Base-by-base conservation (phyloP, 2,797 vertebrate genomes). In the Gallinago nigripennis region DNA sequence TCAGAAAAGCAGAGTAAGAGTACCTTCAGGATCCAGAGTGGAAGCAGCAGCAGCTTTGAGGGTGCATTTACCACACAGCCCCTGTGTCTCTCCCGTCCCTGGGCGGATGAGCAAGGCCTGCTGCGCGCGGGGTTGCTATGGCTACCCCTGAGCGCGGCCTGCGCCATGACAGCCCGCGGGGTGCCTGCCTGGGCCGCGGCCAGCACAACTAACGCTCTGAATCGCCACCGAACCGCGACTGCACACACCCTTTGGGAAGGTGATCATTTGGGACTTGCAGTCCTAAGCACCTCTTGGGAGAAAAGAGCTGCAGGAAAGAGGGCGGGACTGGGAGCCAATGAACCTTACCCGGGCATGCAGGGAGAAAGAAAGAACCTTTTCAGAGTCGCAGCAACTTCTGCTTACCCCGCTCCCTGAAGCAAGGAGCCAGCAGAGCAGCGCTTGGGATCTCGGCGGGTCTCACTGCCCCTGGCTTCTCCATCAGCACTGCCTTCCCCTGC, bases 381-480 rank as follows among this genome's bases (percentile, higher is more conserved):
- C 20, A 6, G 25, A 84, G 51, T 70, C 73, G 46, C 58, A 63
- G 15, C 20, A 58, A 10, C 16, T 65, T 41, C 14, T 19, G 3
- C 48, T 60, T 35, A 25, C 27, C 46, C 58, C 79, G n/a, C 63
- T 51, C 28, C 60, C 56, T 54, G 53, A 16, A 35, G 28, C 0
- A 3, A 20, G 68, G 46, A 39, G 37, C 41, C 10, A 45, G 28
- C 53, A 65, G 43, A 90, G 30, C 69, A 78, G 57, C 0, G 0
- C 35, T 64, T n/a, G 24, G 0, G 0, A 68, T 5, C 53, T n/a
- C 5, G 54, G 69, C n/a, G 61, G 50, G 31, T 75, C 82, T 70
- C 2, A 0, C 16, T 8, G 1, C 21, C 1, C 3, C 19, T n/a
- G 10, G 43, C 5, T 6, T 56, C 37, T 75, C 61, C 2, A 4